A percentile compares a stretch with the other conserved stretches of the same genome.
phyloP scores from a whole-genome alignment of 2,113 vertebrate genomes.

The Poecile atricapillus region DNA sequence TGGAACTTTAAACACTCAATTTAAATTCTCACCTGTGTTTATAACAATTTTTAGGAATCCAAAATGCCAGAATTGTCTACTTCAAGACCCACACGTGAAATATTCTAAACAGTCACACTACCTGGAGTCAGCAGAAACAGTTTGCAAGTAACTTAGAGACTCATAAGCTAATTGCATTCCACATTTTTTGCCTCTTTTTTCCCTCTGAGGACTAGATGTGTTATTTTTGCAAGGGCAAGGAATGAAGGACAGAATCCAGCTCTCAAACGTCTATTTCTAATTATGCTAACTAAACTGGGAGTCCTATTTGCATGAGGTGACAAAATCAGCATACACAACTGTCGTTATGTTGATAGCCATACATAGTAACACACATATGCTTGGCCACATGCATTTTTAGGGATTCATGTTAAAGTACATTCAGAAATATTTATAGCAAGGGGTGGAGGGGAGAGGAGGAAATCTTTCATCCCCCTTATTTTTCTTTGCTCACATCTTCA shows the following conservation, averaged over 20 bases:
- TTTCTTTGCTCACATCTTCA: not conserved
- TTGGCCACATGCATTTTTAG: not conserved
- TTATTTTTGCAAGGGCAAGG: constrained; percentile 5
- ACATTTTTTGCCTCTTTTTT: not conserved
- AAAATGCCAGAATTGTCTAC: not conserved
- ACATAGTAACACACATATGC: constrained; percentile 11
- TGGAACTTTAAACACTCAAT: not conserved
- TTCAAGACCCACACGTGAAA: not conserved
- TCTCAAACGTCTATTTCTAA: constrained; percentile 10
- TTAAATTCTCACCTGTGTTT: not conserved
- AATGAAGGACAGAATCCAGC: not conserved
- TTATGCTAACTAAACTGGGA: constrained; percentile 22
- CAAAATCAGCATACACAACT: constrained; percentile 27
- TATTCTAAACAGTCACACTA: not conserved
- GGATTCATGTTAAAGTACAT: not conserved
- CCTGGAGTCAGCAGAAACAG: not conserved
- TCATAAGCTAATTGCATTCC: not conserved
- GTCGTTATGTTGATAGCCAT: not conserved
- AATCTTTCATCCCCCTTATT: not conserved
- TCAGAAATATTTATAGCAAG: not conserved
- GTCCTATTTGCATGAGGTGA: constrained; percentile 32
- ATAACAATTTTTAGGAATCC: not conserved
- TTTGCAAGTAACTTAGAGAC: not conserved
- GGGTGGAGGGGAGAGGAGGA: accelerated
- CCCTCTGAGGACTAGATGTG: not conserved